These are phyloP conservation scores for Hemaris fuciformis DNA, from an alignment of 2,888 invertebrate species.

Conservation along the genomic window DNA sequence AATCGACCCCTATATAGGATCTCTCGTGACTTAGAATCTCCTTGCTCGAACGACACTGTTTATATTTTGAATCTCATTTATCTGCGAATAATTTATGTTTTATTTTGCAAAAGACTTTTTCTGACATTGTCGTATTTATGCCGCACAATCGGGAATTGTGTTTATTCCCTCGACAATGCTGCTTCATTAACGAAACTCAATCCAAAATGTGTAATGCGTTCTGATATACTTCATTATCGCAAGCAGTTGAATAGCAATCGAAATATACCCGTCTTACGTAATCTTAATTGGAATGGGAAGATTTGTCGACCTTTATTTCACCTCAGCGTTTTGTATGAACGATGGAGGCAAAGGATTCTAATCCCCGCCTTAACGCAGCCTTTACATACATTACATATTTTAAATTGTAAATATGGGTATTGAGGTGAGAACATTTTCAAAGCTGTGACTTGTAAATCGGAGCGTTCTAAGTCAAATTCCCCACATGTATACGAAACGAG, in stretches of 20 bases:
- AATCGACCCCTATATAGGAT: slow-evolving; percentile 67
- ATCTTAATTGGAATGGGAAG: slow-evolving; percentile 9
- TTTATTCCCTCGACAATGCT: neutral
- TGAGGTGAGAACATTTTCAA: neutral
- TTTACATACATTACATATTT: slow-evolving; percentile 37
- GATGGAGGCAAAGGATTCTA: slow-evolving; percentile 26
- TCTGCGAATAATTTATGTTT: slow-evolving; percentile 30
- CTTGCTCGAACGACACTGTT: slow-evolving; percentile 44
- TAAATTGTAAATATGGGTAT: slow-evolving; percentile 40
- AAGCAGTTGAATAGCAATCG: neutral
- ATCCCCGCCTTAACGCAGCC: slow-evolving; percentile 22
- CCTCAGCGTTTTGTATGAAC: slow-evolving; percentile 28
- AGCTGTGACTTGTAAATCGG: neutral
- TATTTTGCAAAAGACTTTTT: neutral
- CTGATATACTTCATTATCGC: neutral
- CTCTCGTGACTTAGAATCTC: slow-evolving; percentile 63
- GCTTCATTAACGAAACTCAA: neutral
- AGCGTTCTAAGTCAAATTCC: neutral
- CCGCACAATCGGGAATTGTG: neutral
- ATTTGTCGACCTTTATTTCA: neutral
- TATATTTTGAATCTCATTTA: slow-evolving; percentile 44
- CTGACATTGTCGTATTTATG: neutral
- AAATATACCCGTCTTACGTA: neutral
- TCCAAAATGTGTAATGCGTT: neutral
- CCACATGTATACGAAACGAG: neutral